Percentiles rank a stretch among this genome's conserved stretches.
Conservation (phyloP, 2,113 vertebrate species). For the Neomonachus schauinslandi region DNA sequence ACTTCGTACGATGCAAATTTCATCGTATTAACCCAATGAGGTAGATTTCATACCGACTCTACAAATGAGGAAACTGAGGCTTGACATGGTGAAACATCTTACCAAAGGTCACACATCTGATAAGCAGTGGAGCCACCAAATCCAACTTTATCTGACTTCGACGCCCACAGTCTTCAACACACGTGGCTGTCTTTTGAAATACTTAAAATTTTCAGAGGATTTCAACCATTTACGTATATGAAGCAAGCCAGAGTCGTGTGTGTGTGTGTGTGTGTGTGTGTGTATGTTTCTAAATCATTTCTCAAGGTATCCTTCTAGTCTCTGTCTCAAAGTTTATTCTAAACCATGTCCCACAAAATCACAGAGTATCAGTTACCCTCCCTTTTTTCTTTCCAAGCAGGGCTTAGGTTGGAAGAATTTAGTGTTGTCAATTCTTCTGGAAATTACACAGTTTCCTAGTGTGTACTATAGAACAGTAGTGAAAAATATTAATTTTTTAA, state of each 20-base stretch:
- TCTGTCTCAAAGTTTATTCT: not conserved
- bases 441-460: not conserved
- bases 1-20: not conserved
- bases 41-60: not conserved
- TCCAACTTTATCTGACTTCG: not conserved
- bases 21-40: not conserved
- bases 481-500: constrained; percentile 26
- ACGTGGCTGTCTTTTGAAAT: not conserved
- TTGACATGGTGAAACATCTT: not conserved
- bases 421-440: constrained; percentile 27
- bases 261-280: not conserved
- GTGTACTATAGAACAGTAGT: not conserved
- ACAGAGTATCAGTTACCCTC: not conserved
- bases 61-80: not conserved
- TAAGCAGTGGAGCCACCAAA: not conserved
- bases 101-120: not conserved
- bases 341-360: not conserved
- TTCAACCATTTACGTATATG: not conserved
- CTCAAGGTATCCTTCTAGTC: not conserved
- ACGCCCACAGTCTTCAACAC: not conserved
- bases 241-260: not conserved
- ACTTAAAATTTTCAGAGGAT: constrained; percentile 18
- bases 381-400: constrained; percentile 4
- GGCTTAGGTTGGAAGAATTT: constrained; percentile 11
- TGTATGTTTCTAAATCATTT: not conserved